Evolutionary conservation across 2,113 vertebrate genomes (phyloP), one percentile per base, ranked within the genome.

Genomic region (Microcebus griseorufus): DNA sequence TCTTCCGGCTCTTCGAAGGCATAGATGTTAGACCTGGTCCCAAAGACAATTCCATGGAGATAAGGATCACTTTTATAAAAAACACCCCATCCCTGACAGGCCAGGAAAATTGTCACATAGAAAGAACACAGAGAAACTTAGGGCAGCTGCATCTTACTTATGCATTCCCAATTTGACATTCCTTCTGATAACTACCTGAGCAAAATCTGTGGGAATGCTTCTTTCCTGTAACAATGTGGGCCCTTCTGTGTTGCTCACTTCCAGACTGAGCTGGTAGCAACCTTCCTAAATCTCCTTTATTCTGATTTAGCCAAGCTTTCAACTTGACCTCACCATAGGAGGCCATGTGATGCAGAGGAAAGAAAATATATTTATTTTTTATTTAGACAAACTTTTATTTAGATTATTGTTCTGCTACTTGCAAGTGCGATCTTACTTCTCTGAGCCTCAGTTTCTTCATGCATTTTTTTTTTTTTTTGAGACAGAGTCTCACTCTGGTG

Each of bases 241-340:
- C 16, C 17, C 65, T 81, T 80, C 37, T 75, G 29, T 82, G 37
- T n/a, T 51, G 17, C 10, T 60, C 48, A 67, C 83, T 67, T 67
- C 34, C 48, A 67, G 37, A 32, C 37, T 82, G 45, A 55, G 9
- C 58, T 60, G 16, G 45, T 48, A 82, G 51, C 22, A 81, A 48
- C 23, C 0, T 20, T 62, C 37, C 48, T 75, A 51, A 82, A 34
- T 88, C 34, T 89, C 27, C 20, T 67, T 55, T 48, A 37, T 55
- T 88, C 39, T 93, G 51, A 92, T 34, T 55, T 83, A 76, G 25
- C 48, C 60, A 93, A 79, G 18, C 29, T 95, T 82, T 88, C 76
- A 75, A 58, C 37, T 67, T 95, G 85, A 88, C 62, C 29, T 72
- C 37, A 25, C 67, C 48, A 48, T 25, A 34, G 32, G 58, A 81